Evolutionary conservation across 2,888 invertebrate genomes (phyloP), one percentile per base, ranked within the genome.

Genomic region (Drosophila cognata): DNA sequence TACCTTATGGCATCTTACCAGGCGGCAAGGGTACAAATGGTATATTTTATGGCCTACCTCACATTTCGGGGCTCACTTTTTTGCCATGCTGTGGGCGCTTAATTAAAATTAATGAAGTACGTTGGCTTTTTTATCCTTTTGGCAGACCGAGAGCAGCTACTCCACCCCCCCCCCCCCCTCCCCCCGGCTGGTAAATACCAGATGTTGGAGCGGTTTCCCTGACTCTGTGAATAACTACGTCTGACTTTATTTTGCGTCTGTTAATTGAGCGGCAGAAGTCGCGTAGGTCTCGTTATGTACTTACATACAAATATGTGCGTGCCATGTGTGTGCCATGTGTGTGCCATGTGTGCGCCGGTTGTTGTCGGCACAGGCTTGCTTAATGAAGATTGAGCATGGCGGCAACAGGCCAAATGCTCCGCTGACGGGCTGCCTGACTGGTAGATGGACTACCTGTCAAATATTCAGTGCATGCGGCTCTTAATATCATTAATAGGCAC

Each of bases 51-150:
- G 51, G 58, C 29, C 74, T 48, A 62, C 69, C 68, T 78, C 50
- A 51, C 43, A 50, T 60, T 67, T 77, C 48, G 46, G 74, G 60
- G 48, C 48, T 35, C 69, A 66, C 61, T 74, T 78, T 85, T 85
- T 83, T 46, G 84, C 73, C 86, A 69, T 77, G 84, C 80, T 76
- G 79, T 76, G 84, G 81, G 79, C 67, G 79, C 84, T 79, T 86
- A 86, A 86, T 86, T 86, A 88, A 86, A 88, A 86, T 86, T 88
- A 86, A 86, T 86, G 84, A 88, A 88, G 83, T 88, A 77, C 83
- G 79, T 76, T 75, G 72, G 76, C 79, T 83, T 83, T 83, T 88
- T 82, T 83, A 83, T 83, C 86, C 85, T 77, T 82, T 72, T 62
- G 61, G 46, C 56, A 63, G 69, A 48, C 57, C 71, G 43, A 50